These are phyloP conservation scores for Anthopleura xanthogrammica DNA, from an alignment of 92 coral and sea anemone genomes.

Conservation along the genomic window DNA sequence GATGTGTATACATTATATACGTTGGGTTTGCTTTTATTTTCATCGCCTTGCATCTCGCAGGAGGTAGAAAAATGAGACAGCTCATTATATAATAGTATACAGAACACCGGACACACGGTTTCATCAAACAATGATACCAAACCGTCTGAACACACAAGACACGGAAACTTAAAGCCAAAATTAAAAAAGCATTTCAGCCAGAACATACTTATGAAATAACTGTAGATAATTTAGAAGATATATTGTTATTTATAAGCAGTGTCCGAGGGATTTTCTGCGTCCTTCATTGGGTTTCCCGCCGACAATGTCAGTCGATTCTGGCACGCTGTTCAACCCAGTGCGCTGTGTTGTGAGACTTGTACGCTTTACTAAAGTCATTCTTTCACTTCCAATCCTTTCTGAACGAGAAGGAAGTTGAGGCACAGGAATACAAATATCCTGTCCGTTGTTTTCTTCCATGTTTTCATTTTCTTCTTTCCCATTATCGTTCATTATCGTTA, in stretches of 20 bases:
- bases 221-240: neutral
- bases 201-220: neutral
- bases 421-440: constrained; percentile 53
- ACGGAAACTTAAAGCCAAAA: neutral
- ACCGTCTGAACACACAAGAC: neutral
- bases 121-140: neutral
- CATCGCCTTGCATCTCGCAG: neutral
- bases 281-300: neutral
- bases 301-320: constrained; percentile 26
- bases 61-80: neutral
- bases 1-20: neutral
- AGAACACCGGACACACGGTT: neutral
- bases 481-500: constrained; percentile 60
- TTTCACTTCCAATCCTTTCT: constrained; percentile 26
- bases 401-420: constrained; percentile 39
- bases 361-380: constrained; percentile 30
- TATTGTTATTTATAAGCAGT: neutral
- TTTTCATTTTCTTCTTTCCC: constrained; percentile 16
- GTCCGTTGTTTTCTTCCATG: constrained; percentile 1
- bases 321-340: constrained; percentile 17
- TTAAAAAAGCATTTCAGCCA: neutral
- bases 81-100: neutral
- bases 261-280: neutral
- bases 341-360: neutral
- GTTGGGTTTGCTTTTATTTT: neutral